These are phyloP conservation scores for Formicarius rufipectus DNA, from an alignment of 2,113 vertebrate genomes.

Conservation along the genomic window DNA sequence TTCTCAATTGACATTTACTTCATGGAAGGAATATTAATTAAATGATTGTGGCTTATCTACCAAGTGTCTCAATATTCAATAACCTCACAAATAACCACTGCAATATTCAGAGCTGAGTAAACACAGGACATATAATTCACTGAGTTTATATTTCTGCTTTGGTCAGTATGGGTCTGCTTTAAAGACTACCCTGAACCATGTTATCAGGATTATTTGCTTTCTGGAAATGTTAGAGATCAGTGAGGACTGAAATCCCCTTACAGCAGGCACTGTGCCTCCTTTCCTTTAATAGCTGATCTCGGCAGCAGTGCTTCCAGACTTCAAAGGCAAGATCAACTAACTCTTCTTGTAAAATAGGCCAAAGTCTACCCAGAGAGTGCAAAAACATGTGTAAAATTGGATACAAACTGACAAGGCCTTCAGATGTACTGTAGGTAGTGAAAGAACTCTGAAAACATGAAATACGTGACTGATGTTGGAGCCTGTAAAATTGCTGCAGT, in stretches of 20 bases:
- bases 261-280: not conserved
- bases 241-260: not conserved
- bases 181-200: not conserved
- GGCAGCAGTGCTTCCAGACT: constrained; percentile 12
- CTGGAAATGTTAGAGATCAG: not conserved
- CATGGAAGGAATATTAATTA: not conserved
- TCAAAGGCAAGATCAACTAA: constrained; percentile 33
- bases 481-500: not conserved
- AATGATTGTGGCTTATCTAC: not conserved
- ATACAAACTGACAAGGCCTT: constrained; percentile 51
- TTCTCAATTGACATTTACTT: not conserved
- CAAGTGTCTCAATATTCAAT: not conserved
- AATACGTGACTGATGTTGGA: constrained; percentile 15
- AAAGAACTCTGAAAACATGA: constrained; percentile 39
- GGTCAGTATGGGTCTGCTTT: not conserved
- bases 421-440: constrained; percentile 13
- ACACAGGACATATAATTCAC: not conserved
- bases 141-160: not conserved
- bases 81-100: not conserved
- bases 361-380: constrained; percentile 15
- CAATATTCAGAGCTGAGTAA: not conserved
- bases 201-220: not conserved
- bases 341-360: constrained; percentile 36
- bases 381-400: constrained; percentile 45
- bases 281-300: not conserved